phyloP scores from a whole-genome alignment of 2,113 vertebrate species.

The Haplotaxodon microlepis region DNA sequence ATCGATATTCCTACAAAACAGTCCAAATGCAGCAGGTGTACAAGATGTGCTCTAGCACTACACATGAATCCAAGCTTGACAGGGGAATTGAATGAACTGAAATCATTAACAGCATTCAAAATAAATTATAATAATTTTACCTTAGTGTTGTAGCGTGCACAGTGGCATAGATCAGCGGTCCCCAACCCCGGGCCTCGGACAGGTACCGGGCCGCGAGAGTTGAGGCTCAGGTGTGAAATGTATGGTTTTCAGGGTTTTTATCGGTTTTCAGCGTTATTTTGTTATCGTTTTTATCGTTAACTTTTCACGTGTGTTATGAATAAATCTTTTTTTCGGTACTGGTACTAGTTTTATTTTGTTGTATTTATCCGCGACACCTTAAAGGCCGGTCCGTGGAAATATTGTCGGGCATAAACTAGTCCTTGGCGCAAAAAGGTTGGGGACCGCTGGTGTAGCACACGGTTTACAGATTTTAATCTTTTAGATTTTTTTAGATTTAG shows the following conservation, averaged over 20 bases:
- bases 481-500: neutral
- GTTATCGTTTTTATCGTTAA: neutral
- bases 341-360: neutral
- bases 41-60: neutral
- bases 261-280: neutral
- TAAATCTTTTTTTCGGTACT: neutral
- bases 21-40: neutral
- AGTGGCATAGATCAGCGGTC: neutral
- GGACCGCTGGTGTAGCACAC: neutral
- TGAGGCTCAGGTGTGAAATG: too few relatives aligned
- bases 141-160: neutral
- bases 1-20: neutral
- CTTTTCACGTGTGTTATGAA: neutral
- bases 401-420: neutral
- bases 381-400: neutral
- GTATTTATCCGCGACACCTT: neutral
- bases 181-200: too few relatives aligned
- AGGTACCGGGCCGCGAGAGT: too few relatives aligned
- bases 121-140: neutral
- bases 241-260: neutral
- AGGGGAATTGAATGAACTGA: neutral
- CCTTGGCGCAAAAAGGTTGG: neutral
- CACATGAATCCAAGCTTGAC: neutral
- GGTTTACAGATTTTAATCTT: neutral
- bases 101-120: neutral